A percentile compares a stretch with the other conserved stretches of the same genome.
Evolutionary conservation across 1,140 invertebrate genomes (phyloP).

Genomic region (Anadara kagoshimensis): DNA sequence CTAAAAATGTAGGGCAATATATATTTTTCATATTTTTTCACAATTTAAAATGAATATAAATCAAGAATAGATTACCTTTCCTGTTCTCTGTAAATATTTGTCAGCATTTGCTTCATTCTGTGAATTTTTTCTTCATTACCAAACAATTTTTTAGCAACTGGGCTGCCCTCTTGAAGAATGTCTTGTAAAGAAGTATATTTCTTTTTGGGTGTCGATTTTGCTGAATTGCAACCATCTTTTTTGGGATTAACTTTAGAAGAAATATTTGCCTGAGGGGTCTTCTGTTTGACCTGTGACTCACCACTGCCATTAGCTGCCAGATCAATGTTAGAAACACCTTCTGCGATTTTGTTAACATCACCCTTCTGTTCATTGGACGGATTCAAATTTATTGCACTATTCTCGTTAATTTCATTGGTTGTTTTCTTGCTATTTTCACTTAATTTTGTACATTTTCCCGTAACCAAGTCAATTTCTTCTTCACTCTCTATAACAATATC

Average conservation of each 20-base stretch:
- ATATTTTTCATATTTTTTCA: no score
- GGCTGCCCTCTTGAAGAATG: conserved; percentile 46
- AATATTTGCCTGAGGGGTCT: no score
- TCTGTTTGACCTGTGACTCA: no score
- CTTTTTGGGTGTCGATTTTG: neutral
- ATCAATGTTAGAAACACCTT: no score
- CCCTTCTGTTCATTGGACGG: no score
- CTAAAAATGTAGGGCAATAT: no score
- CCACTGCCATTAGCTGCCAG: no score
- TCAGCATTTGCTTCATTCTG: conserved; percentile 5
- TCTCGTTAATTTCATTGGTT: neutral
- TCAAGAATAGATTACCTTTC: conserved; percentile 51
- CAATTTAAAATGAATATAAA: no score
- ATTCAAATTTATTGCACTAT: no score
- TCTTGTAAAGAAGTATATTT: conserved; percentile 39
- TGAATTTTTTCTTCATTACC: conserved; percentile 18
- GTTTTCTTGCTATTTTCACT: neutral
- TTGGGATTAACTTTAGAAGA: no score
- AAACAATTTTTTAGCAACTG: conserved; percentile 46
- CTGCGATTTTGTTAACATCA: no score
- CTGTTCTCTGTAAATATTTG: conserved; percentile 63
- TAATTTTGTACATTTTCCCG: neutral
- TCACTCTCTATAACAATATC: conserved; percentile 53
- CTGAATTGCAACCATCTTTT: no score
- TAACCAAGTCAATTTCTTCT: conserved; percentile 37